Evolutionary conservation across 1,140 invertebrate genomes (phyloP).

Genomic region (Brachionus rubens): DNA sequence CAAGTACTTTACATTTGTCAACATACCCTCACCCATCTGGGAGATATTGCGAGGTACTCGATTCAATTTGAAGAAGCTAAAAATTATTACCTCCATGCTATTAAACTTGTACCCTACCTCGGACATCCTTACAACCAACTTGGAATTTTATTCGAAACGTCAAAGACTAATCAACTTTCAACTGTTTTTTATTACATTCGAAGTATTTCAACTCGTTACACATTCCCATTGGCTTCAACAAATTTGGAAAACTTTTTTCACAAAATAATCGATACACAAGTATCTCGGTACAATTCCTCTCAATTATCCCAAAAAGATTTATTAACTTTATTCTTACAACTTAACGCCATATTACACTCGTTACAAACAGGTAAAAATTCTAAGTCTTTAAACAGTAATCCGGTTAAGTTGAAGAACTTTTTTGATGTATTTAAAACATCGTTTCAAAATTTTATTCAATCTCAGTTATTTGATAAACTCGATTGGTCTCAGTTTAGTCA

Average conservation of each 20-base stretch:
- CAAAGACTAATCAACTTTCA: not conserved
- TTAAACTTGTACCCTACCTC: constrained; percentile 9
- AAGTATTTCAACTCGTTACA: not conserved
- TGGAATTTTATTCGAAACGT: constrained; percentile 43
- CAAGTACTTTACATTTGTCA: constrained; percentile 32
- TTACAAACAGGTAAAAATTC: constrained; percentile 5
- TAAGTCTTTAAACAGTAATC: not conserved
- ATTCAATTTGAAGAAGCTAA: constrained; percentile 29
- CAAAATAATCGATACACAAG: constrained; percentile 21
- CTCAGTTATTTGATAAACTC: not conserved
- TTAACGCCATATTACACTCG: constrained; percentile 6
- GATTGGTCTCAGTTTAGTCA: constrained; percentile 2
- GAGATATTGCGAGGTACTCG: constrained; percentile 36
- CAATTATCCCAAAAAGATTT: constrained; percentile 35
- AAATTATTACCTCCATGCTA: constrained; percentile 42
- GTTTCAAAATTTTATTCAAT: not conserved
- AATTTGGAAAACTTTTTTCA: constrained; percentile 46
- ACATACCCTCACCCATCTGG: constrained; percentile 29
- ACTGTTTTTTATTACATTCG: constrained; percentile 41
- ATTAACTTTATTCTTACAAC: constrained; percentile 13
- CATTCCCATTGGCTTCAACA: constrained; percentile 41
- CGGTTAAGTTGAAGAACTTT: not conserved
- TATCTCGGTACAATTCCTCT: constrained; percentile 5
- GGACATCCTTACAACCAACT: constrained; percentile 47
- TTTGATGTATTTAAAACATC: constrained; percentile 15